Evolutionary conservation across 2,113 vertebrate genomes (phyloP).

Genomic region (Myotis yumanensis): DNA sequence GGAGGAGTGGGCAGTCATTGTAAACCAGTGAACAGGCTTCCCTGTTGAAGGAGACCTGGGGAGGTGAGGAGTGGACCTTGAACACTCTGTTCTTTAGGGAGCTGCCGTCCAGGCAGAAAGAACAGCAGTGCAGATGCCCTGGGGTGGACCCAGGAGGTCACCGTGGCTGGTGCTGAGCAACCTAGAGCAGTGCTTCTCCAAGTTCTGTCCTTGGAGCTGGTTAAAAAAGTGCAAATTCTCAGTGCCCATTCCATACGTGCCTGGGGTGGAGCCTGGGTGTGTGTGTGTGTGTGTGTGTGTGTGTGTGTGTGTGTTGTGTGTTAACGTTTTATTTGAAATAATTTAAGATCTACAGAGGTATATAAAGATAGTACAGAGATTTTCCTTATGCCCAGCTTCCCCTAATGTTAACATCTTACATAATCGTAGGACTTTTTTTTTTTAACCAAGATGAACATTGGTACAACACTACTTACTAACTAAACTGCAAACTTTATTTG

Average conservation of each 20-base stretch:
- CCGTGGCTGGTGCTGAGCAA: background rate
- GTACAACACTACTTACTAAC: background rate
- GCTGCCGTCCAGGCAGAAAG: background rate
- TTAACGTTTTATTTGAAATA: background rate
- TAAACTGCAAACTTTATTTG: background rate
- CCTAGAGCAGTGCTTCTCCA: background rate
- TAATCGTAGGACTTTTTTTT: background rate
- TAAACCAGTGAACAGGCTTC: background rate
- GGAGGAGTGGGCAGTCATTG: background rate
- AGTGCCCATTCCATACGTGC: no score
- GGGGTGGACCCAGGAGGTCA: background rate
- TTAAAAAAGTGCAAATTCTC: background rate
- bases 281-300: background rate
- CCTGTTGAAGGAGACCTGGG: background rate
- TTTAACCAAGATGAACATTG: background rate
- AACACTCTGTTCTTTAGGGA: background rate
- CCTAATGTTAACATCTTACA: background rate
- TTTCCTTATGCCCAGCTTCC: background rate
- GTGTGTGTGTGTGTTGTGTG: background rate
- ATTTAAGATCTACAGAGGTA: background rate
- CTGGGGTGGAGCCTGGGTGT: background rate
- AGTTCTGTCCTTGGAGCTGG: background rate
- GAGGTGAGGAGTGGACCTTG: background rate
- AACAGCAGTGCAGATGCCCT: background rate
- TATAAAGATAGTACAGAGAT: background rate